phyloP scores from a whole-genome alignment of 2,797 vertebrate genomes.

The Hybognathus amarus region DNA sequence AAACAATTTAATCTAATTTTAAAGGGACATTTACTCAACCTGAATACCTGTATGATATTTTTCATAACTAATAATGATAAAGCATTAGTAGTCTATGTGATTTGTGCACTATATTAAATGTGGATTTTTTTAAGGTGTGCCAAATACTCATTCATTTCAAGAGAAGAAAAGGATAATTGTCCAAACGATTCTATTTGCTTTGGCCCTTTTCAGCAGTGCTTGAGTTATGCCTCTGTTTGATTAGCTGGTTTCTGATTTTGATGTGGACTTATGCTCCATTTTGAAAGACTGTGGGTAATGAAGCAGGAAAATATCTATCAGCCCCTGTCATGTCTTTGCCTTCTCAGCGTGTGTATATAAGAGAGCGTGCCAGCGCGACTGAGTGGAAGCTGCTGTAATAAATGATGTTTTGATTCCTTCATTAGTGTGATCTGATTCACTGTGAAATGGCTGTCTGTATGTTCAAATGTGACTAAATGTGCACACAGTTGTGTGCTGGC shows the following conservation, averaged over 20 bases:
- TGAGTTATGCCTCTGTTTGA: constrained; percentile 5
- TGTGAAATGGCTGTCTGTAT: constrained; percentile 21
- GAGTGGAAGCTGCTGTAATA: constrained; percentile 67
- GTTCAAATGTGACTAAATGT: not conserved
- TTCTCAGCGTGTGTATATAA: constrained; percentile 59
- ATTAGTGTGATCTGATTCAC: constrained; percentile 62
- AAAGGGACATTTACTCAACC: not conserved
- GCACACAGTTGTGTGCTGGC: not conserved
- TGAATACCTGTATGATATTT: not conserved
- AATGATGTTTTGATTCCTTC: constrained; percentile 71
- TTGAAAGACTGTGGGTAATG: constrained; percentile 71
- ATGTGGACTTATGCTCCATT: constrained; percentile 53
- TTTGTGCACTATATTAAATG: not conserved
- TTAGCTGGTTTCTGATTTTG: constrained; percentile 30
- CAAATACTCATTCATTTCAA: constrained; percentile 12
- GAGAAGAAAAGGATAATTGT: not conserved
- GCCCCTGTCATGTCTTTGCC: constrained; percentile 66
- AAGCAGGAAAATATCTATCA: constrained; percentile 70
- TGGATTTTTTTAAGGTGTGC: not conserved
- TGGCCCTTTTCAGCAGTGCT: constrained; percentile 8
- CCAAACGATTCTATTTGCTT: constrained; percentile 2
- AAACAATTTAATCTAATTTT: not conserved
- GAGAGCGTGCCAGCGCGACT: constrained; percentile 55
- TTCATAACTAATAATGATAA: not conserved
- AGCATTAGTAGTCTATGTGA: not conserved